These are phyloP conservation scores for Anguilla pacifica DNA, from an alignment of 2,797 vertebrate genomes.

Conservation along the genomic window DNA sequence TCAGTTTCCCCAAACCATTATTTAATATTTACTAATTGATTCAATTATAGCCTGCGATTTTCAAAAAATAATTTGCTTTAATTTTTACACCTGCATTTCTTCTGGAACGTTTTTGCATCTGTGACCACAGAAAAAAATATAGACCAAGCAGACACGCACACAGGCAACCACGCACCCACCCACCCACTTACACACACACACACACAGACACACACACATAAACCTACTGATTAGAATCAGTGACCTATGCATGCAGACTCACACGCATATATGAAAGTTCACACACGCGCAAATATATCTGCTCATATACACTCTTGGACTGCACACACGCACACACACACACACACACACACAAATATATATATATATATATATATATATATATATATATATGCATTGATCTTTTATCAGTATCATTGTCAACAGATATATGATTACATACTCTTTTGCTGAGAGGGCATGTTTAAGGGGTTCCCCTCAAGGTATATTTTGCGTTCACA, in stretches of 20 bases:
- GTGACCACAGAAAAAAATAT: neutral
- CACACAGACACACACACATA: neutral
- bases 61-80: conserved; percentile 25
- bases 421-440: neutral
- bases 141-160: conserved; percentile 16
- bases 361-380: neutral
- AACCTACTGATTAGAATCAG: neutral
- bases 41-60: conserved; percentile 36
- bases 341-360: neutral
- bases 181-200: neutral
- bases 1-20: conserved; percentile 35
- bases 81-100: neutral
- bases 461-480: neutral
- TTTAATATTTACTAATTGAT: conserved; percentile 34
- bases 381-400: neutral
- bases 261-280: neutral
- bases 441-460: neutral
- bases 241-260: conserved; percentile 16
- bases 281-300: conserved; percentile 11
- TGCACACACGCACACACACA: no score
- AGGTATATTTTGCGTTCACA: neutral
- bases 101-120: neutral
- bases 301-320: no score
- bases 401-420: neutral
- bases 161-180: neutral